These are phyloP conservation scores for Panurus biarmicus DNA, from an alignment of 2,113 vertebrate genomes.

Conservation along the genomic window DNA sequence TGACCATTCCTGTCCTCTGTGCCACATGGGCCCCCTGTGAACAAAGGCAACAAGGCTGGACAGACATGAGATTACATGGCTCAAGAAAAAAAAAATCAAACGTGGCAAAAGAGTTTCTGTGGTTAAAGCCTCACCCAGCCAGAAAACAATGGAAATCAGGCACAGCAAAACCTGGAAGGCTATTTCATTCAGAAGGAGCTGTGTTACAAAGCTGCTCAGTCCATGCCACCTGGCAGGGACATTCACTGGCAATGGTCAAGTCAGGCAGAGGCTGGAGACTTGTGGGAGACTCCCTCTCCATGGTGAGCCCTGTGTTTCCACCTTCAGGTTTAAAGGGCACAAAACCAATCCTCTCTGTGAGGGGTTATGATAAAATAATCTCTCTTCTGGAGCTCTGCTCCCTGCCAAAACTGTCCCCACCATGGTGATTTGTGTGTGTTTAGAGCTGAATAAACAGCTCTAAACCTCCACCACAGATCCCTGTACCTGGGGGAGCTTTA, in stretches of 20 bases:
- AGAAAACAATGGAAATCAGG: neutral
- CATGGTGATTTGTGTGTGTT: neutral
- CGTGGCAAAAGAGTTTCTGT: neutral
- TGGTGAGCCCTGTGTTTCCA: accelerated
- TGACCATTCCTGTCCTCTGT: neutral
- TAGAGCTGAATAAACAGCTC: neutral
- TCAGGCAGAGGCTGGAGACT: neutral
- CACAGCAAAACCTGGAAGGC: neutral
- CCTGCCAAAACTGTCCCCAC: accelerated
- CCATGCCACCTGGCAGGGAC: neutral
- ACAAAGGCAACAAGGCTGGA: neutral
- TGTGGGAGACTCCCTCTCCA: neutral
- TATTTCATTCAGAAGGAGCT: accelerated
- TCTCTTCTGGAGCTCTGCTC: neutral
- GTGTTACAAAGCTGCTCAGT: neutral
- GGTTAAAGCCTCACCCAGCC: neutral
- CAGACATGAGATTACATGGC: neutral
- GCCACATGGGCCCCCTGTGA: neutral
- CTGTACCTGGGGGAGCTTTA: neutral
- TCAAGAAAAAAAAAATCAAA: accelerated
- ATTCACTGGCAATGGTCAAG: accelerated
- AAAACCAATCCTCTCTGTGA: neutral
- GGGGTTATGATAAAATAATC: neutral
- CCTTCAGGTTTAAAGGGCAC: neutral
- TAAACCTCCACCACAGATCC: neutral